Base-by-base conservation (phyloP, 2,888 invertebrate species). In the Nowickia ferox region DNA sequence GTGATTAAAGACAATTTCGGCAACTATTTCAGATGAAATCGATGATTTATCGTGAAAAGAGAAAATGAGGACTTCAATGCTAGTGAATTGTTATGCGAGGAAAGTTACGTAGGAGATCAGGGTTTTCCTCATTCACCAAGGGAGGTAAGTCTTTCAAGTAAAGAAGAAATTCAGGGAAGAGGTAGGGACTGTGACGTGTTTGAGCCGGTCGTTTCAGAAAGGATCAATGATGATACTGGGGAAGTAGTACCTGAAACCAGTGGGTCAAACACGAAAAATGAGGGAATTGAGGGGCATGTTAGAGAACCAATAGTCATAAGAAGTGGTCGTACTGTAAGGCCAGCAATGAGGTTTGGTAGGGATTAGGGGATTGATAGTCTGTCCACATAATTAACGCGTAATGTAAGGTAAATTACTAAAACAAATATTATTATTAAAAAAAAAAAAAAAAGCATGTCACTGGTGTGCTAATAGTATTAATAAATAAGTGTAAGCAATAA, bases 21-120 rank as follows among this genome's bases (percentile, higher is more conserved):
- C 11, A 78, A 44, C 48, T 10, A 17, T 48, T 79, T 79, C 61
- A 46, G 79, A n/a, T 9, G 69, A 2, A 76, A 76, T 66, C 13
- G 65, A 5, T 30, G 66, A 8, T 42, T 66, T 76, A 66, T 76
- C 22, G 46, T 55, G 55, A 55, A 11, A 22, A 55, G 22, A 9
- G n/a, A 22, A 11, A 55, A 55, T 55, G 55, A 55, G 5, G 22
- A 55, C 6, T 55, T 55, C 22, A 55, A 55, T 55, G 22, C 22
- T 55, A 22, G 22, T 9, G 22, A 55, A 8, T 19, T 55, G 3
- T 55, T 55, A 55, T 55, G 22, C 11, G 55, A 55, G 19, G 55
- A 55, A 22, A 22, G 19, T 19, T n/a, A n/a, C 10, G 22, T 55
- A 15, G 2, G 22, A 6, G 22, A 51, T 44, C 44, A 9, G 11